Conservation (phyloP, 2,797 vertebrate genomes). For the Peromyscus aztecus region DNA sequence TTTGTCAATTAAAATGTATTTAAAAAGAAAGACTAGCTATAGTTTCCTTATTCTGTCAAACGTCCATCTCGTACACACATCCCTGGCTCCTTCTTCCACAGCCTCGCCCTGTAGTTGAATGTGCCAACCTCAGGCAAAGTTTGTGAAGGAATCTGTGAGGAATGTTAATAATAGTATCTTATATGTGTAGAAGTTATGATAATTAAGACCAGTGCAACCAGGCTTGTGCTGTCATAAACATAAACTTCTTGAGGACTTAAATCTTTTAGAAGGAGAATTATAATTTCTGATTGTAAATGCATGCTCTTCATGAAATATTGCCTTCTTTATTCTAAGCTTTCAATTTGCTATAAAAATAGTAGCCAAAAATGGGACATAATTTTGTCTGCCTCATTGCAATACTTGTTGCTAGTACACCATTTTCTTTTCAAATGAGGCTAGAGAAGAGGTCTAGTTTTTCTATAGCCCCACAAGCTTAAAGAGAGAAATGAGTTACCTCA, state of each 20-base stretch:
- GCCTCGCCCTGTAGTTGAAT: neutral
- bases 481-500: neutral
- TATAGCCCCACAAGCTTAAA: neutral
- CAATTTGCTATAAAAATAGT: slow-evolving; percentile 29
- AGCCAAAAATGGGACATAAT: slow-evolving; percentile 5
- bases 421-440: slow-evolving; percentile 39
- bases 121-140: neutral
- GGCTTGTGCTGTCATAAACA: neutral
- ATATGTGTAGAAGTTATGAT: too few relatives aligned
- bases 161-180: neutral
- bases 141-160: neutral
- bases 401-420: neutral
- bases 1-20: neutral
- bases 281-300: neutral
- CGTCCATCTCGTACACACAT: neutral
- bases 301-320: slow-evolving; percentile 36
- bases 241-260: slow-evolving; percentile 35
- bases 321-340: slow-evolving; percentile 62
- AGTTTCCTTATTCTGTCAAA: slow-evolving; percentile 32
- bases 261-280: neutral
- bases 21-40: neutral
- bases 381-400: neutral
- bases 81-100: neutral
- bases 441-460: neutral
- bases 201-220: neutral